phyloP scores from a whole-genome alignment of 2,888 invertebrate species.

The Hirtodrosophila alboralis region DNA sequence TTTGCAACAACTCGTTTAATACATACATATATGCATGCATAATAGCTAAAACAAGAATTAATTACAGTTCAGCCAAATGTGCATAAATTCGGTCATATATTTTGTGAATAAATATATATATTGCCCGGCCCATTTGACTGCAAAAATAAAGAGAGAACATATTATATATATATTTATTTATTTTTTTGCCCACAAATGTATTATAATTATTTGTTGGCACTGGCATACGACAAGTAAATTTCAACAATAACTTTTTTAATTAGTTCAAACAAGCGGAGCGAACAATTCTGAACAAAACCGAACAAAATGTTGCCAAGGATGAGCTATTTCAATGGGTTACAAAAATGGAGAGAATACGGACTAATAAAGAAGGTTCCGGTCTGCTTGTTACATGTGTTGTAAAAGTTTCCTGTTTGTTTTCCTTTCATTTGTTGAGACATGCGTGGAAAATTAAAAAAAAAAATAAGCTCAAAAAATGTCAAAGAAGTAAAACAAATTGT shows the following conservation, averaged over 20 bases:
- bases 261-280: constrained; percentile 47
- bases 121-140: constrained; percentile 1
- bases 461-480: neutral
- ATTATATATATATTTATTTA: constrained; percentile 16
- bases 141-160: constrained; percentile 7
- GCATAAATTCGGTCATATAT: constrained; percentile 22
- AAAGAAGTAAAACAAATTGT: no score
- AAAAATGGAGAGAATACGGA: constrained; percentile 3
- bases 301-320: constrained; percentile 23
- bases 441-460: neutral
- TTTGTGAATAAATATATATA: constrained; percentile 10
- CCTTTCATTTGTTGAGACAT: constrained; percentile 11
- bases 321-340: neutral
- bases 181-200: constrained; percentile 4
- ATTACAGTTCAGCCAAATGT: constrained; percentile 29
- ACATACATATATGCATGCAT: no score
- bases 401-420: constrained; percentile 30
- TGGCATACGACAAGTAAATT: constrained; percentile 15
- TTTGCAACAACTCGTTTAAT: constrained; percentile 7
- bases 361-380: constrained; percentile 13
- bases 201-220: constrained; percentile 18
- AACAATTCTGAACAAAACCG: constrained; percentile 14
- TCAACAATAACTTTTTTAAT: constrained; percentile 52
- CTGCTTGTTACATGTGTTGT: constrained; percentile 34
- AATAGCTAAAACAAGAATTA: constrained; percentile 29